Base-by-base conservation (phyloP, 2,113 vertebrate genomes). In the Nematolebias whitei region DNA sequence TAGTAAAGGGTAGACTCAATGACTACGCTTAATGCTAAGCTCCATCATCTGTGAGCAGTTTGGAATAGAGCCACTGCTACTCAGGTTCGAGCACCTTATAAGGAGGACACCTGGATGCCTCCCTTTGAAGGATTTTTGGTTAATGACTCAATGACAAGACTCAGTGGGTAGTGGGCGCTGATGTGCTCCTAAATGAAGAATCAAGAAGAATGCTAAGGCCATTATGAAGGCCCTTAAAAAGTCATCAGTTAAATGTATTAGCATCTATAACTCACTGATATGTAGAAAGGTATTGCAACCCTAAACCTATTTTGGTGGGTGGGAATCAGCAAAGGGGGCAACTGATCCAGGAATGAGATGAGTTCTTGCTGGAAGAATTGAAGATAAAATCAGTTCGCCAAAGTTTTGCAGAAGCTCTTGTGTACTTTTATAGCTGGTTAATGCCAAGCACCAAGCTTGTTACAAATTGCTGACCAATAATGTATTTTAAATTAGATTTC, bases 141-240 rank as follows among this genome's bases (percentile, higher is more conserved):
- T n/a, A n/a, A n/a, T n/a, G n/a, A n/a, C n/a, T n/a, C n/a, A n/a
- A n/a, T n/a, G n/a, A 12, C 9, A n/a, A 18, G 57, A 16, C 59
- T 69, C 67, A 69, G 51, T 65, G 63, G 68, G 56, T 55, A 51
- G 29, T 50, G 38, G n/a, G 24, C 1, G 22, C 44, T 69, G 32
- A 44, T 40, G 29, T 52, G 38, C 49, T 18, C 62, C 49, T 50
- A 54, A 57, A 87, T 71, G 83, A 84, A 79, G 76, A 80, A 66
- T 71, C 12, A 52, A 51, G 57, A 64, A 38, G 68, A 81, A 66
- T 63, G 57, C 68, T 29, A 35, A 45, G 55, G 45, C 50, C 19
- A 18, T 56, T 48, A 51, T 43, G 24, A 43, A 8, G 3, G 40
- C 55, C 70, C 5, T 20, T 74, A 71, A 61, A 73, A 23, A 65